These are phyloP conservation scores for Tachycineta bicolor DNA, from an alignment of 2,113 vertebrate species.

Conservation along the genomic window DNA sequence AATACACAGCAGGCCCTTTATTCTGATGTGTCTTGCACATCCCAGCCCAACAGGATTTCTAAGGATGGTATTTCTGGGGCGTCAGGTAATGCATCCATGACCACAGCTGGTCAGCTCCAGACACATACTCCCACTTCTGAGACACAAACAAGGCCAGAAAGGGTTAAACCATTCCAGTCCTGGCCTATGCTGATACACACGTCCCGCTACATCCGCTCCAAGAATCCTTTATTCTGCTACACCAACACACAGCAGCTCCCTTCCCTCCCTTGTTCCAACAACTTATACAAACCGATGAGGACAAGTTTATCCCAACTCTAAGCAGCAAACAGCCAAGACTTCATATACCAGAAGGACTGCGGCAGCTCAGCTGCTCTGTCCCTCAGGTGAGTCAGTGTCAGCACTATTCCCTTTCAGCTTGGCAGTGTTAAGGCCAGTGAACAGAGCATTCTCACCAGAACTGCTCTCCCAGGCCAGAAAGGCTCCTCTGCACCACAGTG, in stretches of 20 bases:
- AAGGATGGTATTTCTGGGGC: not conserved
- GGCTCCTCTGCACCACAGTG: rapidly evolving
- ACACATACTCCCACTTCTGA: rapidly evolving
- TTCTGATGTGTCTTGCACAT: not conserved
- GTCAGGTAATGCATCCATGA: rapidly evolving
- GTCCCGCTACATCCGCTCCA: rapidly evolving
- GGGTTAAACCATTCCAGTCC: not conserved
- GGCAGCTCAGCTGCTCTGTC: not conserved
- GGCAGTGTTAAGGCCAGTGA: rapidly evolving
- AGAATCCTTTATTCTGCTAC: not conserved
- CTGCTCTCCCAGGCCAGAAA: not conserved
- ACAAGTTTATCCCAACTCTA: not conserved
- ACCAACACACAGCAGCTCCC: not conserved
- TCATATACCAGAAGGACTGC: not conserved
- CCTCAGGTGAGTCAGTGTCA: not conserved
- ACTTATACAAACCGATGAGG: rapidly evolving
- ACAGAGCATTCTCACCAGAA: not conserved
- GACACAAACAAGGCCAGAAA: not conserved
- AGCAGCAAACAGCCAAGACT: not conserved
- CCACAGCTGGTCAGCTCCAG: not conserved
- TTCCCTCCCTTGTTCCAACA: not conserved
- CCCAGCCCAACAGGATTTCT: not conserved
- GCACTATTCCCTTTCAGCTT: not conserved
- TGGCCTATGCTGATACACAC: rapidly evolving
- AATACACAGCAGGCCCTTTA: not conserved